A percentile compares a stretch with the other conserved stretches of the same genome.
Conservation (phyloP, 2,797 vertebrate species). For the Anableps anableps region DNA sequence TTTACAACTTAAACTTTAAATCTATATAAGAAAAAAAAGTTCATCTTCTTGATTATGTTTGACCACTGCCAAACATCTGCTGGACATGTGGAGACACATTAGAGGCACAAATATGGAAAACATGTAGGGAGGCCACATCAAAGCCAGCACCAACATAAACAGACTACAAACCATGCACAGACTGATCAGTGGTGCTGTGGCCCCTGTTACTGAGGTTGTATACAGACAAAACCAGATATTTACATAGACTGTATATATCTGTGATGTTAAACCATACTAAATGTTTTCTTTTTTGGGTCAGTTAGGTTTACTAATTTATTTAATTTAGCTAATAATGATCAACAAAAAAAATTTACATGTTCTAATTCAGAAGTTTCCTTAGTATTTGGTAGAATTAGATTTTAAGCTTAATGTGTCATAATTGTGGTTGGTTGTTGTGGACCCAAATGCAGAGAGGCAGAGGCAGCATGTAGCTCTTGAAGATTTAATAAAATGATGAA, state of each 20-base stretch:
- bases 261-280: background rate
- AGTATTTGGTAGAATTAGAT: too few species aligned
- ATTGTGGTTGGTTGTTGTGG: too few species aligned
- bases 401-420: too few species aligned
- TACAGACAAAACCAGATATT: background rate
- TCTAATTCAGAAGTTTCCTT: too few species aligned
- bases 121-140: background rate
- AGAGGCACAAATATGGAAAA: slow-evolving; percentile 5
- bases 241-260: background rate
- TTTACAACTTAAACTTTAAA: background rate
- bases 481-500: too few species aligned
- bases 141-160: background rate
- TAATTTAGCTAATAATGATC: too few species aligned
- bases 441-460: too few species aligned
- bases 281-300: background rate
- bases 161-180: background rate
- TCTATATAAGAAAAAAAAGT: background rate
- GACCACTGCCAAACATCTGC: slow-evolving; percentile 2
- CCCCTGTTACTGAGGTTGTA: background rate
- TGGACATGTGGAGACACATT: slow-evolving; percentile 9
- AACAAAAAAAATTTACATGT: too few species aligned
- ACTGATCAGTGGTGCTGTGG: background rate
- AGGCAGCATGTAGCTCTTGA: too few species aligned
- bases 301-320: background rate
- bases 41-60: background rate